Conservation (phyloP, 2,113 vertebrate genomes). For the Lampris incognitus region DNA sequence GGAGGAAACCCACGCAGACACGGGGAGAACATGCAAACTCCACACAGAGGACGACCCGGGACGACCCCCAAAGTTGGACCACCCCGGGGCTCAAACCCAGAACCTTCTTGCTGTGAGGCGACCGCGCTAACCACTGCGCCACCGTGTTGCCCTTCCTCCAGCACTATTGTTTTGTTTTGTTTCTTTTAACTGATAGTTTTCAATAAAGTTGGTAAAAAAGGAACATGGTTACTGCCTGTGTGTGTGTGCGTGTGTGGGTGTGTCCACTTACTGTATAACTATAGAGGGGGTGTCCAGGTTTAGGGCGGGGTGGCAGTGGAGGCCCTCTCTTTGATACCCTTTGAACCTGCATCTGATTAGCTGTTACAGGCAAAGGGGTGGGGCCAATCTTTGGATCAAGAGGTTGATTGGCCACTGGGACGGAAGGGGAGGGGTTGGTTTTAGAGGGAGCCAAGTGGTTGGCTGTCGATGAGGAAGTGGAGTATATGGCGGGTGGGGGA, state of each 20-base stretch:
- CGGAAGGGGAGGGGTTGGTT: slow-evolving; percentile 64
- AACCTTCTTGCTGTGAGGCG: too few species aligned
- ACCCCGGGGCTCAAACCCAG: too few species aligned
- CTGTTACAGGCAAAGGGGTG: slow-evolving; percentile 62
- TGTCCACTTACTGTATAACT: slow-evolving; percentile 82
- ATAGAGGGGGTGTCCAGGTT: slow-evolving; percentile 92
- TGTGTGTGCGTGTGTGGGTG: neutral
- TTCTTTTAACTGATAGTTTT: too few species aligned
- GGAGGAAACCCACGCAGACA: too few species aligned
- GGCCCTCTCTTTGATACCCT: slow-evolving; percentile 84
- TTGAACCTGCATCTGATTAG: slow-evolving; percentile 83
- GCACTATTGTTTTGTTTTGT: too few species aligned
- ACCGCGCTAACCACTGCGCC: too few species aligned
- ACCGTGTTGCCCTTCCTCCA: too few species aligned
- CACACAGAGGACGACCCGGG: too few species aligned
- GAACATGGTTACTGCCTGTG: too few species aligned
- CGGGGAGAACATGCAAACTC: too few species aligned
- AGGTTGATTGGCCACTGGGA: slow-evolving; percentile 30
- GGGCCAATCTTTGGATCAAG: slow-evolving; percentile 52
- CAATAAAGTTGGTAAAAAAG: too few species aligned
- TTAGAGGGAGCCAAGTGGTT: slow-evolving; percentile 43
- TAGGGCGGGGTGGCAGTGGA: slow-evolving; percentile 92
- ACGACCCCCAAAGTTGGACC: too few species aligned
- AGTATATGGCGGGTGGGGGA: slow-evolving; percentile 84
- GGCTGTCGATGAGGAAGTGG: slow-evolving; percentile 51